Conservation (phyloP, 2,113 vertebrate species). For the Reinhardtius hippoglossoides region DNA sequence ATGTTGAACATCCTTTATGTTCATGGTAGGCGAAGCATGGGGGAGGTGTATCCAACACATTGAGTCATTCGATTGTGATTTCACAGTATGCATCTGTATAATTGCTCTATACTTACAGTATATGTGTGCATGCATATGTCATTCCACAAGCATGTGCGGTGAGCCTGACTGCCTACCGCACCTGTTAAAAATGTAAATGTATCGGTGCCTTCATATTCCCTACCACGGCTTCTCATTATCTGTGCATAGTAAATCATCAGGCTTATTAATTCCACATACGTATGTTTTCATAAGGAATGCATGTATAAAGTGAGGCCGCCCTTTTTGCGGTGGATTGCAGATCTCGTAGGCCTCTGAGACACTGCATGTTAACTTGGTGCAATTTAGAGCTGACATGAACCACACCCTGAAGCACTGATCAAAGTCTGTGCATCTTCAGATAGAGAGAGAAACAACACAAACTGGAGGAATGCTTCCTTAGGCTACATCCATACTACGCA, state of each 20-base stretch:
- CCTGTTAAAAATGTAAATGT: constrained; percentile 64
- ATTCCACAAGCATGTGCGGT: constrained; percentile 39
- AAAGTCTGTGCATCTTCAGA: not conserved
- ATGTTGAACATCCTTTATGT: constrained; percentile 46
- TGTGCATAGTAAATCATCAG: constrained; percentile 58
- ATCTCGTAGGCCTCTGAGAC: not conserved
- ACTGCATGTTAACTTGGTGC: not conserved
- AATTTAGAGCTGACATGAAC: constrained; percentile 18
- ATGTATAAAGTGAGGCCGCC: not conserved
- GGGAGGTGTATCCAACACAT: constrained; percentile 33
- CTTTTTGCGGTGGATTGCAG: constrained; percentile 7
- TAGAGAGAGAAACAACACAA: not conserved
- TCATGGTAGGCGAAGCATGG: not conserved
- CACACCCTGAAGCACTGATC: constrained; percentile 50
- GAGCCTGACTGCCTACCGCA: constrained; percentile 12
- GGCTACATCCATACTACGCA: not conserved
- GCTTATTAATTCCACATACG: constrained; percentile 43
- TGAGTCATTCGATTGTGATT: constrained; percentile 41
- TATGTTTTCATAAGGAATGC: constrained; percentile 25
- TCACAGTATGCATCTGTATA: constrained; percentile 32
- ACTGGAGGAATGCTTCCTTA: not conserved
- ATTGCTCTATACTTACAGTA: not conserved
- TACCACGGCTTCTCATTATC: constrained; percentile 41
- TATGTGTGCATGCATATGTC: not conserved
- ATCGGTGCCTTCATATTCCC: constrained; percentile 5